Conservation (phyloP, 2,888 invertebrate species). For the Acanthopleura granulata region DNA sequence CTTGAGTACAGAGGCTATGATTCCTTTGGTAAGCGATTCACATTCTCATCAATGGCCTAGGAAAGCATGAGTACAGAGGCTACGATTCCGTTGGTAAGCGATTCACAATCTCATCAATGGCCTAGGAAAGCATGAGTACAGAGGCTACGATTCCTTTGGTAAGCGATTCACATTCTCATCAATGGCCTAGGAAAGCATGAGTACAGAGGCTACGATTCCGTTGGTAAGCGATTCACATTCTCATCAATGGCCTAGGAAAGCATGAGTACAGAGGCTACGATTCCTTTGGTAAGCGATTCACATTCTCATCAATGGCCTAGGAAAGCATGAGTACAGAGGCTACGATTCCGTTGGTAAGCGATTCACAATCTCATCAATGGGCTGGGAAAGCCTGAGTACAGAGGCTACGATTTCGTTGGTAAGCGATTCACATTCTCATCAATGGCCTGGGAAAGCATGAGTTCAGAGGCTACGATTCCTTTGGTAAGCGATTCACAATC, state of each 20-base stretch:
- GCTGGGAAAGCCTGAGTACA: slow-evolving; percentile 95
- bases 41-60: slow-evolving; percentile 93
- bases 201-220: slow-evolving; percentile 99
- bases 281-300: too few relatives aligned
- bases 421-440: too few relatives aligned
- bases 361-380: slow-evolving; percentile 95
- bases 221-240: too few relatives aligned
- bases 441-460: slow-evolving; percentile 96
- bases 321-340: slow-evolving; percentile 97
- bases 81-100: too few relatives aligned
- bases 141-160: slow-evolving; percentile 99
- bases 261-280: slow-evolving; percentile 99
- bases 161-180: too few relatives aligned
- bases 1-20: slow-evolving; percentile 99
- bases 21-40: too few relatives aligned
- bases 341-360: too few relatives aligned
- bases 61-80: slow-evolving; percentile 97
- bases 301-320: slow-evolving; percentile 93
- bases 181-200: slow-evolving; percentile 96
- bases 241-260: slow-evolving; percentile 95
- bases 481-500: too few relatives aligned
- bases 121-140: slow-evolving; percentile 95
- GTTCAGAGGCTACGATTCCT: slow-evolving; percentile 99
- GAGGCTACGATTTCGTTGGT: slow-evolving; percentile 99
- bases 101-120: slow-evolving; percentile 95